A percentile compares a stretch with the other conserved stretches of the same genome.
Conservation (phyloP, 2,113 vertebrate species). For the Chaetorhynchus papuensis region DNA sequence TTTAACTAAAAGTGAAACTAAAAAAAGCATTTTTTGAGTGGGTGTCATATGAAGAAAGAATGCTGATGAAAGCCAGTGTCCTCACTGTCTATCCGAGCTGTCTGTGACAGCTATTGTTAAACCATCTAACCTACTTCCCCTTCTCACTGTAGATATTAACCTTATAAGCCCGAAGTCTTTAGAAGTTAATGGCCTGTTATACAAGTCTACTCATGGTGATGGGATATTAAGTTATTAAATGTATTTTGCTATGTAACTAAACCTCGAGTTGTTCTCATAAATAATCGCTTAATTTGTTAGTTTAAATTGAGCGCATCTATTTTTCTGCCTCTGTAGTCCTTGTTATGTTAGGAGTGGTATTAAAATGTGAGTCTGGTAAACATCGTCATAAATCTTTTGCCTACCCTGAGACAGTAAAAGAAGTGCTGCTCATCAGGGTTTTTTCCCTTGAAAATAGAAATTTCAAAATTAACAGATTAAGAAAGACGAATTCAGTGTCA, state of each 20-base stretch:
- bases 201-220: constrained; percentile 55
- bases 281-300: constrained; percentile 35
- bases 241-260: constrained; percentile 58
- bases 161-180: constrained; percentile 53
- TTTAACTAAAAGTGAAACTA: neutral
- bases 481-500: constrained; percentile 15
- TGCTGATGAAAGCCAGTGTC: neutral
- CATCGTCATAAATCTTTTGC: constrained; percentile 10
- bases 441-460: constrained; percentile 1
- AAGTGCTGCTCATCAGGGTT: neutral
- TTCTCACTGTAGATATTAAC: constrained; percentile 45
- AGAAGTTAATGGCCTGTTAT: constrained; percentile 70
- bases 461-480: constrained; percentile 59
- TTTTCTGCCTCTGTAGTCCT: neutral
- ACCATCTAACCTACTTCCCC: constrained; percentile 14
- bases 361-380: constrained; percentile 10
- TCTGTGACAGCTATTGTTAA: constrained; percentile 27
- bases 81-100: neutral
- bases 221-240: constrained; percentile 70
- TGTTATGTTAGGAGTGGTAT: neutral
- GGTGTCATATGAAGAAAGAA: neutral
- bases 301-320: constrained; percentile 55
- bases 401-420: neutral
- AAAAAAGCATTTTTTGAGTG: neutral
- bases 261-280: constrained; percentile 37